These are phyloP conservation scores for Spodoptera litura DNA, from an alignment of 1,140 invertebrate genomes.

Conservation along the genomic window DNA sequence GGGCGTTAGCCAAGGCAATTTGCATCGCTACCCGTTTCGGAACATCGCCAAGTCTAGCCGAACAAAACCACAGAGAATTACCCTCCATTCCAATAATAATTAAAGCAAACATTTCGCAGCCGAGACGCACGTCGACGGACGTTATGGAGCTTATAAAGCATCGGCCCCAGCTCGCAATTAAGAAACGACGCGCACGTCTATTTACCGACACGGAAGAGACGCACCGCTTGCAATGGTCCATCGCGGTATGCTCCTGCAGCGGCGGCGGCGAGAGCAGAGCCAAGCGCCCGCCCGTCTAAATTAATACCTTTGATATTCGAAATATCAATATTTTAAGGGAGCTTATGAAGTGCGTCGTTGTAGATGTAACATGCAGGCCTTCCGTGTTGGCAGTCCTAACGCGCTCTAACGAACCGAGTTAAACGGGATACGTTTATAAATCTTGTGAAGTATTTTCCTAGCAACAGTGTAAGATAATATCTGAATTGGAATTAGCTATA, in stretches of 20 bases:
- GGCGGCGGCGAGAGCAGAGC: conserved; percentile 62
- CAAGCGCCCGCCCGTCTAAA: conserved; percentile 74
- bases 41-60: conserved; percentile 86
- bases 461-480: conserved; percentile 49
- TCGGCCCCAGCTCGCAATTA: conserved; percentile 82
- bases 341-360: conserved; percentile 73
- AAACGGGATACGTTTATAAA: conserved; percentile 52
- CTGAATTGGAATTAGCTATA: not conserved
- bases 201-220: conserved; percentile 84
- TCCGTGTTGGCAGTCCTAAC: conserved; percentile 74
- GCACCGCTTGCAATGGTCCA: conserved; percentile 80
- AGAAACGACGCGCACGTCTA: conserved; percentile 82
- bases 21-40: conserved; percentile 85
- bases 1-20: conserved; percentile 85
- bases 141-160: conserved; percentile 85
- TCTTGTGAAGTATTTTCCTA: conserved; percentile 49
- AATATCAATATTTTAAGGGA: conserved; percentile 82
- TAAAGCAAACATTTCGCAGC: conserved; percentile 85
- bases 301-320: conserved; percentile 84
- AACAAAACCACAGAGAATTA: conserved; percentile 86
- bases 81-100: conserved; percentile 86
- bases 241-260: conserved; percentile 67
- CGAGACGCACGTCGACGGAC: conserved; percentile 77
- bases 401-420: conserved; percentile 67
- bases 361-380: conserved; percentile 65